phyloP scores from a whole-genome alignment of 2,888 invertebrate genomes.

The Erynnis tages region DNA sequence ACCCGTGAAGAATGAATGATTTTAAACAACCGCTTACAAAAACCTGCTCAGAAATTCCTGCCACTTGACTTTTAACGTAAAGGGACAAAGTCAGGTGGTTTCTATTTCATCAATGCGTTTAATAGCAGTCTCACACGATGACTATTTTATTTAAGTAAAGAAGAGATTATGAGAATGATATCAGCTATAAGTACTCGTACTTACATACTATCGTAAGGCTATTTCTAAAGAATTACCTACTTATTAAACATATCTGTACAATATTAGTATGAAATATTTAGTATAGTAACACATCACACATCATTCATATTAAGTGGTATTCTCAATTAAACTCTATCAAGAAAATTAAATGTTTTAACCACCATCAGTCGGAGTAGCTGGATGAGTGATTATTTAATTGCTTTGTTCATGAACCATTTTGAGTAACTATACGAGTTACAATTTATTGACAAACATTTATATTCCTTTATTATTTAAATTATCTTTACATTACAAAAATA shows the following conservation, averaged over 20 bases:
- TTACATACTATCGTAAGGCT: too few species aligned
- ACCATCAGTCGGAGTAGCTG: slow-evolving; percentile 1
- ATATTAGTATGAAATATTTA: too few species aligned
- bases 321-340: slow-evolving; percentile 10
- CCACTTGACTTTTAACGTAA: slow-evolving; percentile 19
- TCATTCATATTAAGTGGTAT: slow-evolving; percentile 1
- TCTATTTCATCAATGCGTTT: background rate
- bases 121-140: too few species aligned
- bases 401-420: too few species aligned
- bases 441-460: too few species aligned
- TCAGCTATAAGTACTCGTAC: too few species aligned
- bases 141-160: too few species aligned
- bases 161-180: too few species aligned
- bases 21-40: slow-evolving; percentile 50
- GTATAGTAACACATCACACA: background rate
- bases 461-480: background rate
- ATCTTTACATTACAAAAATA: background rate
- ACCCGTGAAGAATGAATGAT: slow-evolving; percentile 69
- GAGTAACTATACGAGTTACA: too few species aligned
- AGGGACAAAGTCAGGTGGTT: slow-evolving; percentile 22
- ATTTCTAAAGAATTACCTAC: too few species aligned
- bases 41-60: slow-evolving; percentile 22
- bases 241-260: too few species aligned
- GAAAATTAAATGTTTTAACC: slow-evolving; percentile 1
- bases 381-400: too few species aligned